Percentiles rank a stretch among this genome's conserved stretches.
Conservation (phyloP, 2,113 vertebrate genomes). For the Gasterosteus nipponicus region DNA sequence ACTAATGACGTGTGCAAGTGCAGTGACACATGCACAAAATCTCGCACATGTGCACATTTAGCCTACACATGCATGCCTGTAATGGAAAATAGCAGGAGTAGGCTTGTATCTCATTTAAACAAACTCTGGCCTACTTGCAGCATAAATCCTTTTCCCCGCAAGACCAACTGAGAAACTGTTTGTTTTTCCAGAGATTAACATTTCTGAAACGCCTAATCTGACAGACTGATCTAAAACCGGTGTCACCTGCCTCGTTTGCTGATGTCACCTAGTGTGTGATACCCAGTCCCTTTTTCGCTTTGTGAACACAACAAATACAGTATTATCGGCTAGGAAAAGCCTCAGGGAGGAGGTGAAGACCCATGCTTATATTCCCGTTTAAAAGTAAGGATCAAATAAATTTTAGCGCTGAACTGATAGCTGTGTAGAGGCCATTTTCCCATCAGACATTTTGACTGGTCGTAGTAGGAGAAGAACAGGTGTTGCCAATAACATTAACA, state of each 20-base stretch:
- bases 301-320: conserved; percentile 54
- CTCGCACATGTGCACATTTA: conserved; percentile 17
- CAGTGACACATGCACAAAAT: conserved; percentile 45
- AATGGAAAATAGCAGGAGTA: conserved; percentile 27
- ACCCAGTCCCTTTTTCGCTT: conserved; percentile 5
- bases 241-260: conserved; percentile 50
- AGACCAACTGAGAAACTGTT: conserved; percentile 34
- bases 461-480: background rate
- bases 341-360: conserved; percentile 33
- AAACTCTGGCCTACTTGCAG: conserved; percentile 31
- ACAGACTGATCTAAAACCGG: conserved; percentile 45
- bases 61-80: background rate
- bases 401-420: conserved; percentile 2
- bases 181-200: conserved; percentile 69
- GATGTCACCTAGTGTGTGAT: conserved; percentile 41
- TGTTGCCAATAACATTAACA: background rate
- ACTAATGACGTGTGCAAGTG: conserved; percentile 58
- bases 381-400: background rate
- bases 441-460: background rate
- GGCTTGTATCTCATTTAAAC: conserved; percentile 50
- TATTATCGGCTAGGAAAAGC: conserved; percentile 27
- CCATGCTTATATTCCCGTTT: background rate
- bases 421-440: background rate
- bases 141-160: conserved; percentile 17
- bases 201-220: conserved; percentile 51